These are phyloP conservation scores for Aurelia coerulea DNA, from an alignment of 30 jellyfish, hydroid and myxozoan genomes.

Conservation along the genomic window DNA sequence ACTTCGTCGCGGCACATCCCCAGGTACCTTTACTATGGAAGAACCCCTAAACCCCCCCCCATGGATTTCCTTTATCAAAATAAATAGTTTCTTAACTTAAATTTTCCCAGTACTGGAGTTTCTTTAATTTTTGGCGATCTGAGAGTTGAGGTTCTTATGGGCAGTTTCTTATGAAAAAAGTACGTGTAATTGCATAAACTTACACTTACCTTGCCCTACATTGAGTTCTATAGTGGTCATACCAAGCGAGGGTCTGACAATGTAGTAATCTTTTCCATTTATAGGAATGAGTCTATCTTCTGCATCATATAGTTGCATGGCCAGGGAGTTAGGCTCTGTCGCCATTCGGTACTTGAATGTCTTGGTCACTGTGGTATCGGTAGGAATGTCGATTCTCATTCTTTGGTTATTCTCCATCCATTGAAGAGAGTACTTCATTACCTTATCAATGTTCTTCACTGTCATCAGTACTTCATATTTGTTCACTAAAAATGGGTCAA, in stretches of 20 bases:
- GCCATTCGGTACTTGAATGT: background rate
- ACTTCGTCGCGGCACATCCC: too few relatives aligned
- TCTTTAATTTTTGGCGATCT: too few relatives aligned
- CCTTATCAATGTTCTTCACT: constrained; percentile 5
- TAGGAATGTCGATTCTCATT: background rate
- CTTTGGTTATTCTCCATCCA: background rate
- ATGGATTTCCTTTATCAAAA: too few relatives aligned
- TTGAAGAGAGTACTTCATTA: background rate
- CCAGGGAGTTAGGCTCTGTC: background rate
- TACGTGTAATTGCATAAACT: too few relatives aligned
- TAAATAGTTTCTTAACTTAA: too few relatives aligned
- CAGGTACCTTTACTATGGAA: too few relatives aligned
- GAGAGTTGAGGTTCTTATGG: too few relatives aligned
- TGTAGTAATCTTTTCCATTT: constrained; percentile 1
- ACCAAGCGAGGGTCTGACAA: background rate
- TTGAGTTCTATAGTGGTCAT: background rate
- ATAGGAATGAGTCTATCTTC: background rate
- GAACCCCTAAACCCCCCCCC: too few relatives aligned
- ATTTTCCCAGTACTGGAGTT: too few relatives aligned
- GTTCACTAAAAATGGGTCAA: background rate
- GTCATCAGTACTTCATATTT: background rate
- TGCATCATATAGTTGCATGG: background rate
- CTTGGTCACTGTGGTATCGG: background rate
- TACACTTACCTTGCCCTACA: constrained; percentile 1
- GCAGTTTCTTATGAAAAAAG: too few relatives aligned